Base-by-base conservation (phyloP, 2,888 invertebrate species). In the Dexiosoma caninum region DNA sequence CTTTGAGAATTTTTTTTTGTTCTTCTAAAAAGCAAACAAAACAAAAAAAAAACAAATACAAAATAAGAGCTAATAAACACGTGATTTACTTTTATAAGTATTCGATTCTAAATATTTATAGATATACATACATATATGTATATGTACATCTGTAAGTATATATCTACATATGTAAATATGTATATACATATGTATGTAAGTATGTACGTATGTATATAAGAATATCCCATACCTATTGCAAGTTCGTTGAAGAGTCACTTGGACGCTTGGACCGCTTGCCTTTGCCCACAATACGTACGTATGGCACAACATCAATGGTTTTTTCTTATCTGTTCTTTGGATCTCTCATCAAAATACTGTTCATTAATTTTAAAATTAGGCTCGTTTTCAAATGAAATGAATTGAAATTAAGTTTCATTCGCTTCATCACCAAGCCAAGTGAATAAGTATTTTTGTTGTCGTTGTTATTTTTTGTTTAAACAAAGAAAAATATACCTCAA, bases 321-420 rank as follows among this genome's bases (percentile, higher is more conserved):
- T 72, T 64, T 59, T 57, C 77, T 85, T 88, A 88, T 88, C 88
- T 84, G 82, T 83, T 84, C 69, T 77, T 71, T 46, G 84, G 85
- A 88, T 88, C 88, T 87, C 86, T 87, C 87, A 87, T 88, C 87
- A 87, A 87, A 88, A 87, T 88, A 85, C 88, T 87, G 86, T 85
- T 88, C 88, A 88, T 88, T 88, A 88, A 88, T 88, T 88, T 88
- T 85, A 86, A 88, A 88, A 88, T 88, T 88, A 88, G 88, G 87
- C 86, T 85, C 86, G 86, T 87, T 87, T 86, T 87, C 74, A 85
- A 78, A 82, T 78, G 77, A 79, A 76, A 64, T 66, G 32, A 57
- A 74, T 57, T 70, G 40, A 71, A 70, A 55, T 53, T 14, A 75
- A 60, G 62, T 75, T 74, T 53, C 70, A 59, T 74, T 71, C 60